phyloP scores from a whole-genome alignment of 2,888 invertebrate genomes.

The Micoletzkya japonica region DNA sequence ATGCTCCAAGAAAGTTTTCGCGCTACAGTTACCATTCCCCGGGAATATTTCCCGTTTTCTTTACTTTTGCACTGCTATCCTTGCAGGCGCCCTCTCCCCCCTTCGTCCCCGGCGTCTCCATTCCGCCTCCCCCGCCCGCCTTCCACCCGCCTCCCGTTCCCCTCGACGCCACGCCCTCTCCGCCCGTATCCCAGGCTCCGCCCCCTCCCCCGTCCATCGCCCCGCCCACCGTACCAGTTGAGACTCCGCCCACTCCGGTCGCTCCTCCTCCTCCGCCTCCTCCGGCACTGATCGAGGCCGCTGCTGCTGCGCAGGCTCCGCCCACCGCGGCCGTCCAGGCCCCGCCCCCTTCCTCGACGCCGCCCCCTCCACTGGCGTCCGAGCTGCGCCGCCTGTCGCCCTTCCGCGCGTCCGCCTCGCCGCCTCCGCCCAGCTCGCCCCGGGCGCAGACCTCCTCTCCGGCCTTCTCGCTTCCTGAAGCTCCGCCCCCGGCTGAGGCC shows the following conservation, averaged over 20 bases:
- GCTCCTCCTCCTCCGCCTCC: not conserved
- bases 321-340: not conserved
- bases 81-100: too few relatives aligned
- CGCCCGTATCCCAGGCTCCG: not conserved
- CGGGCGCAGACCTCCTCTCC: too few relatives aligned
- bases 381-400: not conserved
- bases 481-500: conserved; percentile 4
- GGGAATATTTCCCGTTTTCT: too few relatives aligned
- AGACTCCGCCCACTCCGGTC: not conserved
- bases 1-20: too few relatives aligned
- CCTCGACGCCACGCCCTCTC: not conserved
- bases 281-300: not conserved
- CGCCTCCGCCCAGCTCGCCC: too few relatives aligned
- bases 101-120: conserved; percentile 20
- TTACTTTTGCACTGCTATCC: too few relatives aligned
- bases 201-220: not conserved
- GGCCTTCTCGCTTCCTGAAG: too few relatives aligned
- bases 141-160: conserved; percentile 20
- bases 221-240: not conserved
- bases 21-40: too few relatives aligned
- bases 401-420: too few relatives aligned
- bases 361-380: not conserved
- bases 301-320: not conserved
- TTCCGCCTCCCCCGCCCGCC: conserved; percentile 23
- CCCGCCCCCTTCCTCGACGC: conserved; percentile 8